Evolutionary conservation across 2,113 vertebrate species (phyloP).

Genomic region (Ptilonorhynchus violaceus): DNA sequence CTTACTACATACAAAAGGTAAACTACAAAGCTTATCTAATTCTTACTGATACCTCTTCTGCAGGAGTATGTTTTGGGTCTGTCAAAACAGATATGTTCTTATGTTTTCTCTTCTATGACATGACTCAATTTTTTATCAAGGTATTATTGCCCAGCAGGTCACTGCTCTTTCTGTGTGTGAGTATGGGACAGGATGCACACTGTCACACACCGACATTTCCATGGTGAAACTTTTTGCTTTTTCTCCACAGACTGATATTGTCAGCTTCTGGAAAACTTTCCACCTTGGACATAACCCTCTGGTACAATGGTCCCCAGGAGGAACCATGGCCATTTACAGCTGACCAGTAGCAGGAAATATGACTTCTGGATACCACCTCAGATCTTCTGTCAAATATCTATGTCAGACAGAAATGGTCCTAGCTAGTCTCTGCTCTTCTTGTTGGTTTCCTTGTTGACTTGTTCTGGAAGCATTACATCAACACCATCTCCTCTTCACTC

Average conservation of each 20-base stretch:
- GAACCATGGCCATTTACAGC: not conserved
- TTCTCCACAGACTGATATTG: not conserved
- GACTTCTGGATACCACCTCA: rapidly evolving
- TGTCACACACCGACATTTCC: not conserved
- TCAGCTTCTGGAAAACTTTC: not conserved
- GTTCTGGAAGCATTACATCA: not conserved
- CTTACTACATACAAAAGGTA: not conserved
- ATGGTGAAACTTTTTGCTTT: not conserved
- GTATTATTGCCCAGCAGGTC: not conserved
- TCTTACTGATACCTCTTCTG: not conserved
- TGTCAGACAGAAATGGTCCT: not conserved
- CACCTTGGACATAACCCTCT: not conserved
- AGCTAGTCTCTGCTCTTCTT: not conserved
- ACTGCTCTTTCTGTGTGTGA: not conserved
- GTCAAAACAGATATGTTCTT: not conserved
- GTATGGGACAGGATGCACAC: not conserved
- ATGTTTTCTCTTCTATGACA: not conserved
- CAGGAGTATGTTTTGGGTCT: not conserved
- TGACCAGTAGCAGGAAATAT: not conserved
- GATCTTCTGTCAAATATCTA: not conserved
- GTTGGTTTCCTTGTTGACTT: not conserved
- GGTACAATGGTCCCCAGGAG: not conserved
- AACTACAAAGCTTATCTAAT: not conserved
- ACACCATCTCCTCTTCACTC: not conserved
- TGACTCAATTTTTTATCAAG: not conserved